phyloP scores from a whole-genome alignment of 2,113 vertebrate genomes.

The Haplotaxodon microlepis region DNA sequence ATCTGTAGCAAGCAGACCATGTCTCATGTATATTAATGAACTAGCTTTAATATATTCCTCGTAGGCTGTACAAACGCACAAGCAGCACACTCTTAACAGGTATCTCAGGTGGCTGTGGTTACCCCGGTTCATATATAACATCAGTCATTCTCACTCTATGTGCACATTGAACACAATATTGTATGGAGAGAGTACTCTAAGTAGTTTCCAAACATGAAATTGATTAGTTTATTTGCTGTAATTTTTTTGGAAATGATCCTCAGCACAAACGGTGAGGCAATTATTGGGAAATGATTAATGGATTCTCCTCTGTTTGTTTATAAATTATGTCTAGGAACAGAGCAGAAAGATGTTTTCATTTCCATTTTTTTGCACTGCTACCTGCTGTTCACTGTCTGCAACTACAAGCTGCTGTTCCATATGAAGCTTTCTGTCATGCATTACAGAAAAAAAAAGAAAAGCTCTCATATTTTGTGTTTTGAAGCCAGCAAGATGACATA shows the following conservation, averaged over 20 bases:
- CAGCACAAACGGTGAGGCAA: neutral
- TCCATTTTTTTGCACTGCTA: constrained; percentile 50
- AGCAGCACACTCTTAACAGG: constrained; percentile 50
- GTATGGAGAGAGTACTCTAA: neutral
- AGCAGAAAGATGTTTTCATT: constrained; percentile 6
- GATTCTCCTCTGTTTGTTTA: constrained; percentile 13
- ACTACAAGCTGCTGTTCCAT: constrained; percentile 43
- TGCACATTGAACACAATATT: neutral
- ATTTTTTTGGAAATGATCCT: constrained; percentile 4
- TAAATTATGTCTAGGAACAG: constrained; percentile 7
- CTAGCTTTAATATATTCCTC: constrained; percentile 59
- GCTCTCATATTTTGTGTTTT: constrained; percentile 16
- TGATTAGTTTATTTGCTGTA: neutral
- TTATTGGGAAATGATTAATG: constrained; percentile 35
- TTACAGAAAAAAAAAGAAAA: neutral
- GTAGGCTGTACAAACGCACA: constrained; percentile 51
- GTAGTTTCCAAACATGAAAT: constrained; percentile 2
- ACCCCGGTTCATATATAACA: constrained; percentile 3
- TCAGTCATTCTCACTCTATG: neutral
- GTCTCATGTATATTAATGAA: constrained; percentile 71
- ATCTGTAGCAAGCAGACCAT: constrained; percentile 65
- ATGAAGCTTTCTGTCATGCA: constrained; percentile 7
- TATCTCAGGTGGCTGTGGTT: constrained; percentile 27
- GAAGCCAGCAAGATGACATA: constrained; percentile 30
- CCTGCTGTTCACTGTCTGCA: constrained; percentile 59